Percentiles rank a stretch among this genome's conserved stretches.
Evolutionary conservation across 2,113 vertebrate species (phyloP).

Genomic region (Tretioscincus oriximinensis): DNA sequence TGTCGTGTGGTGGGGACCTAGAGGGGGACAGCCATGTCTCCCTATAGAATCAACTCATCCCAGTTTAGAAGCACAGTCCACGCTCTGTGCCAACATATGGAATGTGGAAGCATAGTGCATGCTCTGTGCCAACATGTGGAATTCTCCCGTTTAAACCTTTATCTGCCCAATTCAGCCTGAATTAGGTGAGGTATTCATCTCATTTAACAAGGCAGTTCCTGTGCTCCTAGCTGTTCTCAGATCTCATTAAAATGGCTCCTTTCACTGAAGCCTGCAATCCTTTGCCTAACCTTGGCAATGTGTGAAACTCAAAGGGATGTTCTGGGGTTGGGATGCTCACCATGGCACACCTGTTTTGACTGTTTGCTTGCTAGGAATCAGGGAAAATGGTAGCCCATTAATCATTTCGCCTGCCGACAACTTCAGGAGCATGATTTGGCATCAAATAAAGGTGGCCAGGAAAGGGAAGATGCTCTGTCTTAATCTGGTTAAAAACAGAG

Average conservation of each 20-base stretch:
- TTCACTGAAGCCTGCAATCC: background rate
- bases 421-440: background rate
- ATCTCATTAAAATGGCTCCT: background rate
- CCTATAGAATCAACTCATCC: too few species aligned
- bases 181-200: background rate
- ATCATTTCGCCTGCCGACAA: background rate
- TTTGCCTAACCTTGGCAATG: background rate
- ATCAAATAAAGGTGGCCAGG: background rate
- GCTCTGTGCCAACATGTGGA: too few species aligned
- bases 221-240: background rate
- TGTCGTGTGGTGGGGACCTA: too few species aligned
- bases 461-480: background rate
- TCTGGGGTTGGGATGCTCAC: background rate
- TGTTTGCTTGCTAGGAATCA: background rate
- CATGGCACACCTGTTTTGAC: background rate
- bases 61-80: too few species aligned
- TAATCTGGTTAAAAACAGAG: conserved; percentile 27
- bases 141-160: background rate
- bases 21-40: too few species aligned
- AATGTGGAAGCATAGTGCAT: too few species aligned
- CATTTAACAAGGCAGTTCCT: background rate
- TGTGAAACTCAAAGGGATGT: background rate
- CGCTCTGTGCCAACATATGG: too few species aligned
- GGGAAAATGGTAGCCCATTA: background rate
- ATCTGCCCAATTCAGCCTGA: background rate